A percentile compares a stretch with the other conserved stretches of the same genome.
Evolutionary conservation across 1,140 invertebrate genomes (phyloP).

Genomic region (Temnothorax nylanderi): DNA sequence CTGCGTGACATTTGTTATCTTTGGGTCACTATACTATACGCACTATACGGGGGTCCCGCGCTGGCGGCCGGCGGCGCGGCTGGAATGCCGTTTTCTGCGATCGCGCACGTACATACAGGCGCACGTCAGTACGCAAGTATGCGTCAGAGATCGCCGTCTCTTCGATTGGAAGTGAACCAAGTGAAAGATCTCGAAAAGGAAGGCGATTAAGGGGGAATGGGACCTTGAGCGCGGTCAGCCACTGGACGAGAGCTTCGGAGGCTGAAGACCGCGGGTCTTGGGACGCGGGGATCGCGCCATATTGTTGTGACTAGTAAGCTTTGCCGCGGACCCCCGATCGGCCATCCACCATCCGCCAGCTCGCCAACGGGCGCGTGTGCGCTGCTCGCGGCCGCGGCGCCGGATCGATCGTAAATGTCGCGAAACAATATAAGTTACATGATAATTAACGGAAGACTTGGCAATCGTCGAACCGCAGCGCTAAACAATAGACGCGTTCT

Average conservation of each 20-base stretch:
- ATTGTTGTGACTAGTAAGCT: conserved; percentile 76
- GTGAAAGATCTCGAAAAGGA: conserved; percentile 82
- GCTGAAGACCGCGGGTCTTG: conserved; percentile 32
- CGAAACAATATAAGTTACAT: background rate
- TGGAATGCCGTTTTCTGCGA: conserved; percentile 77
- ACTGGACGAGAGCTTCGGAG: conserved; percentile 71
- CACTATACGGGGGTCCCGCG: background rate
- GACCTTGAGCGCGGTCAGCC: conserved; percentile 84
- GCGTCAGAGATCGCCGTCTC: conserved; percentile 68
- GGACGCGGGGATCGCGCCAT: conserved; percentile 69
- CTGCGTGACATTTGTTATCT: conserved; percentile 41
- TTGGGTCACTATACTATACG: conserved; percentile 25
- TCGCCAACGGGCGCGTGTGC: conserved; percentile 11
- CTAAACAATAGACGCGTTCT: background rate
- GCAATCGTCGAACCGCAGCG: background rate
- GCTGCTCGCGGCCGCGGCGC: background rate
- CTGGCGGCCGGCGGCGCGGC: background rate
- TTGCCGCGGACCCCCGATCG: conserved; percentile 53
- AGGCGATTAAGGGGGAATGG: conserved; percentile 78
- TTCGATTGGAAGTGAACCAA: conserved; percentile 80
- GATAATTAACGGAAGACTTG: conserved; percentile 24
- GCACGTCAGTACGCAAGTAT: conserved; percentile 45
- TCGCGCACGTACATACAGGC: conserved; percentile 47
- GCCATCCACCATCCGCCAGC: conserved; percentile 37
- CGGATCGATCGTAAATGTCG: conserved; percentile 44